These are phyloP conservation scores for Exephanes ischioxanthus DNA, from an alignment of 2,888 invertebrate species.

Conservation along the genomic window DNA sequence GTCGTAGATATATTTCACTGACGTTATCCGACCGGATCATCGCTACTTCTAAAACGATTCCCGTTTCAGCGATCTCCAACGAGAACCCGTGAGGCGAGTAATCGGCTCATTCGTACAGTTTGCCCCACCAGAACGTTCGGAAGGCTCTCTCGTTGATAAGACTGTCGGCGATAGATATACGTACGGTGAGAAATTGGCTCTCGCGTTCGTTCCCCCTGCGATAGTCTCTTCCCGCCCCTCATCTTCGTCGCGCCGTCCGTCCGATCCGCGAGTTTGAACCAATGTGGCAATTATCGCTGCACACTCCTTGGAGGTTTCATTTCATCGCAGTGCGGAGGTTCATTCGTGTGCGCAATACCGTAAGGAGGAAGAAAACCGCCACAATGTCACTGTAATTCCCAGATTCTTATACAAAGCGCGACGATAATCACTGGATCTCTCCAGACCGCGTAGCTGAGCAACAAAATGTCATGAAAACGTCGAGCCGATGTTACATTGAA, in stretches of 20 bases:
- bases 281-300: not conserved
- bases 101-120: slow-evolving; percentile 57
- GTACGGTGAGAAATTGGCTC: slow-evolving; percentile 27
- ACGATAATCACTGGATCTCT: not conserved
- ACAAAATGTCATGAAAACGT: not conserved
- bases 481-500: not conserved
- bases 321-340: too few relatives aligned
- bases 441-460: not conserved
- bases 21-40: slow-evolving; percentile 63
- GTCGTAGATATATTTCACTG: slow-evolving; percentile 55
- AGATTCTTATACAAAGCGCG: not conserved
- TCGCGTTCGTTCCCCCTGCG: slow-evolving; percentile 13
- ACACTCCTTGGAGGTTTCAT: too few relatives aligned
- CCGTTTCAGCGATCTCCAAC: slow-evolving; percentile 41
- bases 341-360: too few relatives aligned
- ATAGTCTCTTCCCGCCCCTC: not conserved
- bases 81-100: slow-evolving; percentile 52
- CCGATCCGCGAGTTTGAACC: not conserved
- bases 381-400: not conserved
- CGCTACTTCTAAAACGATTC: slow-evolving; percentile 53
- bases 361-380: not conserved
- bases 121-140: slow-evolving; percentile 18
- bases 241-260: not conserved
- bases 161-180: not conserved
- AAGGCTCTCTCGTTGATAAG: slow-evolving; percentile 22